These are phyloP conservation scores for Apogon talboti DNA, from an alignment of 2,797 vertebrate species.

Conservation along the genomic window DNA sequence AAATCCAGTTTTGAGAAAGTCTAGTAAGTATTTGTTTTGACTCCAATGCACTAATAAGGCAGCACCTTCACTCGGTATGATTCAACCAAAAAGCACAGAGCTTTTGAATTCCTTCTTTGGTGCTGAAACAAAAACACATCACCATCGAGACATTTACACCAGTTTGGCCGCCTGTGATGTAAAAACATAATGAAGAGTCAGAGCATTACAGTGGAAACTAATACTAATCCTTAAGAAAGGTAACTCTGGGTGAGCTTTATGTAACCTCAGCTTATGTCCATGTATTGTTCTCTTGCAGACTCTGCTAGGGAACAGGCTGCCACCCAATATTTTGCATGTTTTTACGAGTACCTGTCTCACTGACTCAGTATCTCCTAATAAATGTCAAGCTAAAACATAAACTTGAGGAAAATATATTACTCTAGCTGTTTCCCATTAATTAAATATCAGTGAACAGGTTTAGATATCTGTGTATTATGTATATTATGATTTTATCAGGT, in stretches of 20 bases:
- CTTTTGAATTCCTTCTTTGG: constrained; percentile 56
- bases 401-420: constrained; percentile 7
- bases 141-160: constrained; percentile 12
- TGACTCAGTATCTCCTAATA: constrained; percentile 11
- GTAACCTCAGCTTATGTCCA: background rate
- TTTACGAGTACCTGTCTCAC: background rate
- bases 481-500: too few relatives aligned
- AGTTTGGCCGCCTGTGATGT: background rate
- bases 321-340: background rate
- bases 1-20: constrained; percentile 8
- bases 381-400: constrained; percentile 25
- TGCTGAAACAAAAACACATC: constrained; percentile 31
- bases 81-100: constrained; percentile 23
- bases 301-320: background rate
- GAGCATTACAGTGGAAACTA: background rate
- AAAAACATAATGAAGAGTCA: too few relatives aligned
- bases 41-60: constrained; percentile 14
- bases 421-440: background rate
- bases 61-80: constrained; percentile 7
- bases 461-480: too few relatives aligned
- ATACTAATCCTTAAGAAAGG: background rate
- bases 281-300: background rate
- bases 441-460: constrained; percentile 3
- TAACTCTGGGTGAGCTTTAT: background rate
- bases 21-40: constrained; percentile 21